Conservation (phyloP, 2,113 vertebrate species). For the Phrynocephalus versicolor region DNA sequence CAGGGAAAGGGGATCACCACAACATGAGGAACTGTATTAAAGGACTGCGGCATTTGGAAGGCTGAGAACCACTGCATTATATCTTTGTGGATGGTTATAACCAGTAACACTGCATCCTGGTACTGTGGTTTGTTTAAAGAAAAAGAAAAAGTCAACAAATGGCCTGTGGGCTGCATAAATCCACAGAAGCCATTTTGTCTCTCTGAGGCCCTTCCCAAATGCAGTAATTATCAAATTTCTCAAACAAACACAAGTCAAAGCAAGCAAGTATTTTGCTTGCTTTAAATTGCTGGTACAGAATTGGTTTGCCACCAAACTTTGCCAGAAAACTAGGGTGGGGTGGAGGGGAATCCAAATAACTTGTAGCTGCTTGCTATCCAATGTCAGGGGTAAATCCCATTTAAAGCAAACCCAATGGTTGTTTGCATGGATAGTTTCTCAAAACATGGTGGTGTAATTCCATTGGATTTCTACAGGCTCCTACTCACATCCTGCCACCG, state of each 20-base stretch:
- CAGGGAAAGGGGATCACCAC: too few relatives aligned
- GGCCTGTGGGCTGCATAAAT: neutral
- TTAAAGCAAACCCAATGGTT: neutral
- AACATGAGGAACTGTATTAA: too few relatives aligned
- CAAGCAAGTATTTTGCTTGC: too few relatives aligned
- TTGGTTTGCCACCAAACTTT: too few relatives aligned
- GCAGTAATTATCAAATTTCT: neutral
- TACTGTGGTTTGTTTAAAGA: neutral
- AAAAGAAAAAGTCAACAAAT: neutral
- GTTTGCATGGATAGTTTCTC: neutral
- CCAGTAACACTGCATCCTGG: neutral
- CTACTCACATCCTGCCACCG: constrained; percentile 96
- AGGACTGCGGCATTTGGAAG: too few relatives aligned
- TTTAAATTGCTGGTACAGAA: too few relatives aligned
- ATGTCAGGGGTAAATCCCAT: neutral
- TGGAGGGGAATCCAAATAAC: too few relatives aligned
- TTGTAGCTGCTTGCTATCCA: too few relatives aligned
- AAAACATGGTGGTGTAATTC: neutral
- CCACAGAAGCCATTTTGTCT: neutral
- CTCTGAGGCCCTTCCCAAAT: too few relatives aligned
- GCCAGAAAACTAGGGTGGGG: neutral
- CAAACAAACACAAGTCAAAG: too few relatives aligned
- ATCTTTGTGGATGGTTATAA: neutral
- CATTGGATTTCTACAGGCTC: neutral
- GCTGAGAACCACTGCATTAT: too few relatives aligned